Conservation (phyloP, 2,113 vertebrate species). For the Siniperca knerii region DNA sequence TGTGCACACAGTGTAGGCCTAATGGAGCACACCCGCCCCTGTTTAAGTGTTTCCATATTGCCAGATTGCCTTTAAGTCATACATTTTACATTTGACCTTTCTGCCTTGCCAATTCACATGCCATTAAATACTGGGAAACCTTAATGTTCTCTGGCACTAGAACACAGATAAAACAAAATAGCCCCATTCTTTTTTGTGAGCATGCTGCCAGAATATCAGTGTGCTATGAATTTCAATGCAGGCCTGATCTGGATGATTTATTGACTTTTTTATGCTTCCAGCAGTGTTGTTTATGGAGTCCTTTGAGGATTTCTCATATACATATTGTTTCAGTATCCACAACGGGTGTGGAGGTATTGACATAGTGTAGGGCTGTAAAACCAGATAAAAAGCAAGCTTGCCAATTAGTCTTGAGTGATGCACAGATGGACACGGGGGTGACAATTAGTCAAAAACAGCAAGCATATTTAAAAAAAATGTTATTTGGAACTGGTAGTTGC, state of each 20-base stretch:
- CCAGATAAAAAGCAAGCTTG: conserved; percentile 33
- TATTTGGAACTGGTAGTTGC: conserved; percentile 25
- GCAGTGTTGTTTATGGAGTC: conserved; percentile 57
- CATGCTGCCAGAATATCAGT: conserved; percentile 40
- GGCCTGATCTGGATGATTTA: conserved; percentile 63
- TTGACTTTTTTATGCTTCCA: conserved; percentile 50
- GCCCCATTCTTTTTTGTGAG: conserved; percentile 40
- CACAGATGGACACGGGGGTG: conserved; percentile 14
- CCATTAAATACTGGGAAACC: conserved; percentile 56
- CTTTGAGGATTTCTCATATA: conserved; percentile 61
- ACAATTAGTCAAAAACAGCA: conserved; percentile 21
- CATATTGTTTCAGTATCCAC: conserved; percentile 52
- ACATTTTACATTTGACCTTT: conserved; percentile 68
- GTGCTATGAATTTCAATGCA: conserved; percentile 44
- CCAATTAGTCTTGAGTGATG: conserved; percentile 33
- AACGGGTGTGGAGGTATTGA: conserved; percentile 20
- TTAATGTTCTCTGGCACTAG: conserved; percentile 66
- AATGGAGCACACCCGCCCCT: conserved; percentile 52
- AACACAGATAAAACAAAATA: conserved; percentile 66
- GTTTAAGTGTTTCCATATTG: conserved; percentile 76
- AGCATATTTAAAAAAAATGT: conserved; percentile 27
- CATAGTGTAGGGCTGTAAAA: conserved; percentile 23
- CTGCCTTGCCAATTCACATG: conserved; percentile 57
- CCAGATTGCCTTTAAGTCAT: conserved; percentile 51
- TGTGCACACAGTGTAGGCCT: conserved; percentile 31